A percentile compares a stretch with the other conserved stretches of the same genome.
Evolutionary conservation across 2,888 invertebrate genomes (phyloP).

Genomic region (Spialia ferax): DNA sequence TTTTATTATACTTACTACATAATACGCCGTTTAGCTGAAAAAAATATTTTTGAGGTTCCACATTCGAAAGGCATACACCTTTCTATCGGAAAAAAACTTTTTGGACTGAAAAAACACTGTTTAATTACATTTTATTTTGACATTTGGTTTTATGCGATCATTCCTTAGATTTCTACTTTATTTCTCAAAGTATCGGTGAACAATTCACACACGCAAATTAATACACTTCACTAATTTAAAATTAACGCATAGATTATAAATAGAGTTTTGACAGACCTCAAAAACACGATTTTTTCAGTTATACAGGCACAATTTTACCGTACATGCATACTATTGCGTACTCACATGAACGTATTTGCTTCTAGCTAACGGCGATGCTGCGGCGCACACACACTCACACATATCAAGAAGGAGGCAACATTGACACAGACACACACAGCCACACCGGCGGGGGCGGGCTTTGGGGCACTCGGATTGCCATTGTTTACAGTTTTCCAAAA

Average conservation of each 20-base stretch:
- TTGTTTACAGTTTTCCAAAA: conserved; percentile 53
- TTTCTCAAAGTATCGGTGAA: neutral
- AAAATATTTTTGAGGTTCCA: conserved; percentile 17
- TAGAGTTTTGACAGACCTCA: conserved; percentile 16
- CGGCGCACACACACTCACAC: conserved; percentile 81
- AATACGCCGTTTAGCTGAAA: conserved; percentile 33
- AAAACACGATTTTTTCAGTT: conserved; percentile 45
- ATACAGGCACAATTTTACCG: conserved; percentile 41
- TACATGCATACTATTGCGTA: conserved; percentile 72
- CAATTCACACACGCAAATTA: neutral
- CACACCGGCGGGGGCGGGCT: conserved; percentile 71
- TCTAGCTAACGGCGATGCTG: conserved; percentile 82
- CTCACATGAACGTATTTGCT: conserved; percentile 80
- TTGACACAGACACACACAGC: conserved; percentile 75
- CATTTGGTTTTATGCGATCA: neutral
- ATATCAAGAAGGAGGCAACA: conserved; percentile 85
- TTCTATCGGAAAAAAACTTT: too few species aligned
- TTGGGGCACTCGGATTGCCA: conserved; percentile 62
- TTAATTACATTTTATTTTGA: too few species aligned
- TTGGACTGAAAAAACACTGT: too few species aligned
- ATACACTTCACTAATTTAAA: neutral
- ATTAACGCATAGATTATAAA: neutral
- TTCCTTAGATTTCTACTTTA: neutral
- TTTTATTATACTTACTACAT: conserved; percentile 31
- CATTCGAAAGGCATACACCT: neutral